phyloP scores from a whole-genome alignment of 2,888 invertebrate genomes.

The Diplazon laetatorius region DNA sequence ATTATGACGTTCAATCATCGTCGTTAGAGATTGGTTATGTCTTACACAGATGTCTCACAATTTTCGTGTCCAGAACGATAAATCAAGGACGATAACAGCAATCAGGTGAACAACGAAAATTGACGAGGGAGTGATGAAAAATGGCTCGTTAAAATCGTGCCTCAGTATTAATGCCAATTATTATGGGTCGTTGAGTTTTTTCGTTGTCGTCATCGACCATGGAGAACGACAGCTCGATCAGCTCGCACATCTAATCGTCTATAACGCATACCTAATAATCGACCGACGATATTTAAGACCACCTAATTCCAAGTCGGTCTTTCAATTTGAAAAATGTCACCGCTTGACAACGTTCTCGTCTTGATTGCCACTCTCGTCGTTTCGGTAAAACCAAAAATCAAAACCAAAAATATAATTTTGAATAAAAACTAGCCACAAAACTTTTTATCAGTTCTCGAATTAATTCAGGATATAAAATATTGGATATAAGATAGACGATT shows the following conservation, averaged over 20 bases:
- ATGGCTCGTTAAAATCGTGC: constrained; percentile 28
- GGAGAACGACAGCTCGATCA: neutral
- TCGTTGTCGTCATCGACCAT: constrained; percentile 14
- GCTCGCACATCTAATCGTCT: too few relatives aligned
- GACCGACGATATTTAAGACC: constrained; percentile 62
- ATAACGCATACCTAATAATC: too few relatives aligned
- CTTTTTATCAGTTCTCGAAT: neutral
- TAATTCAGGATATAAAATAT: too few relatives aligned
- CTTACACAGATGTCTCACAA: too few relatives aligned
- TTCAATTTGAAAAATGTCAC: constrained; percentile 57
- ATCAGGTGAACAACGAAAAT: too few relatives aligned
- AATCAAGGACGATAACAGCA: too few relatives aligned
- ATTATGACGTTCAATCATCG: neutral
- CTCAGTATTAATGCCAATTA: constrained; percentile 16
- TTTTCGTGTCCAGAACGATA: too few relatives aligned
- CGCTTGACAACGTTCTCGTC: constrained; percentile 40
- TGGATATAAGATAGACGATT: too few relatives aligned
- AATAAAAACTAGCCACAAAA: neutral
- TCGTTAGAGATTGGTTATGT: too few relatives aligned
- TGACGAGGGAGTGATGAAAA: too few relatives aligned
- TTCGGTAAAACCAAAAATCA: too few relatives aligned
- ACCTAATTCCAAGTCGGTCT: constrained; percentile 24
- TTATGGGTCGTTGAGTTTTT: constrained; percentile 10
- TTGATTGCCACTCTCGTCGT: constrained; percentile 51
- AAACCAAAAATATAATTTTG: neutral